Percentiles rank a stretch among this genome's conserved stretches.
These are phyloP conservation scores for Patella depressa DNA, from an alignment of 2,888 invertebrate species.

Conservation along the genomic window DNA sequence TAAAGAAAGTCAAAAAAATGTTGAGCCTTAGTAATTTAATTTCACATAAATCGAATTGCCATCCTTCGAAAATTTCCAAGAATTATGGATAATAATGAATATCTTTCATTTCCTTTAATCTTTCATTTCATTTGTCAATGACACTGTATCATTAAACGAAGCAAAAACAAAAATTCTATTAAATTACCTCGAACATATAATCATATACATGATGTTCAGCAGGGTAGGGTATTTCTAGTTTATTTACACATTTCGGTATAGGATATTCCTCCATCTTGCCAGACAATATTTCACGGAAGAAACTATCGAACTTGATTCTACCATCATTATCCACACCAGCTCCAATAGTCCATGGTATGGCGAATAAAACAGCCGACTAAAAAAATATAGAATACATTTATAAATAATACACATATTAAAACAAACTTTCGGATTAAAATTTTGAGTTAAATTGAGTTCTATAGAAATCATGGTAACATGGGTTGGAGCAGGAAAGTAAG, in stretches of 20 bases:
- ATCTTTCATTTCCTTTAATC: no score
- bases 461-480: no score
- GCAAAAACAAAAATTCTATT: neutral
- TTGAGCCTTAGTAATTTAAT: no score
- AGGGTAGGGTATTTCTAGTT: constrained; percentile 82
- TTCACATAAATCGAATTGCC: no score
- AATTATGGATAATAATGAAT: no score
- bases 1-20: no score
- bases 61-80: no score
- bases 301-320: constrained; percentile 82
- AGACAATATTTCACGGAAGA: constrained; percentile 75
- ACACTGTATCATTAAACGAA: no score
- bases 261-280: constrained; percentile 73
- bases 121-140: no score
- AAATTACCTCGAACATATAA: constrained; percentile 79
- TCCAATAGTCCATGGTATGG: constrained; percentile 87
- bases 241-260: constrained; percentile 77
- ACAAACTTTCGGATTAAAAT: no score
- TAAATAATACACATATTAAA: neutral
- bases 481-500: no score
- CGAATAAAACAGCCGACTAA: constrained; percentile 82
- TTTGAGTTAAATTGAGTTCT: no score
- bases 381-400: constrained; percentile 20
- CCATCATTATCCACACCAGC: constrained; percentile 84
- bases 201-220: constrained; percentile 85